These are phyloP conservation scores for Cotesia congregata DNA, from an alignment of 2,888 invertebrate species.

Conservation along the genomic window DNA sequence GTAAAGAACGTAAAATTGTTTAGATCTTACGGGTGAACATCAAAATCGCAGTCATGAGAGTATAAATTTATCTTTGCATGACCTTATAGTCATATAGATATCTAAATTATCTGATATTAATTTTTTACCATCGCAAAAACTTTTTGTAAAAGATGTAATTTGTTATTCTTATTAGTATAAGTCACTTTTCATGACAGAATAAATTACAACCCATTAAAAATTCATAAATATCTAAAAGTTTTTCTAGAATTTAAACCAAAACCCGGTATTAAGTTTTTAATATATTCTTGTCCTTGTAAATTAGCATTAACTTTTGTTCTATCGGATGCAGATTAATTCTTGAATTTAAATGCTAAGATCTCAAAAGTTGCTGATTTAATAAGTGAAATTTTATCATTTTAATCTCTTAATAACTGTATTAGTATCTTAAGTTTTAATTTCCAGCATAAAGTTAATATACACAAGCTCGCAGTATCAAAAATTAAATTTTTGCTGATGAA, in stretches of 20 bases:
- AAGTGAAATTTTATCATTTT: background rate
- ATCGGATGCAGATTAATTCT: background rate
- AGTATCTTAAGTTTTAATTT: background rate
- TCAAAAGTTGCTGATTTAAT: background rate
- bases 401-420: background rate
- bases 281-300: background rate
- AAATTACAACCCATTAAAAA: background rate
- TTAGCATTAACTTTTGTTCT: background rate
- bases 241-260: background rate
- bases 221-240: background rate
- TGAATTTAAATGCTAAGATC: background rate
- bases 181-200: no score
- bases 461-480: no score
- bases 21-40: no score
- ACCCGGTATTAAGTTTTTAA: background rate
- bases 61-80: no score
- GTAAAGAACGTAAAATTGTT: no score
- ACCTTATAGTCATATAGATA: no score
- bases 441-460: background rate
- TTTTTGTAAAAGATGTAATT: no score
- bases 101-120: no score
- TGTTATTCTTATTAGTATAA: no score
- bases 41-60: no score
- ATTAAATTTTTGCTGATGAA: no score
- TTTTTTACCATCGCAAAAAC: no score